Conservation (phyloP, 2,113 vertebrate species). For the Cyprinodon variegatus region DNA sequence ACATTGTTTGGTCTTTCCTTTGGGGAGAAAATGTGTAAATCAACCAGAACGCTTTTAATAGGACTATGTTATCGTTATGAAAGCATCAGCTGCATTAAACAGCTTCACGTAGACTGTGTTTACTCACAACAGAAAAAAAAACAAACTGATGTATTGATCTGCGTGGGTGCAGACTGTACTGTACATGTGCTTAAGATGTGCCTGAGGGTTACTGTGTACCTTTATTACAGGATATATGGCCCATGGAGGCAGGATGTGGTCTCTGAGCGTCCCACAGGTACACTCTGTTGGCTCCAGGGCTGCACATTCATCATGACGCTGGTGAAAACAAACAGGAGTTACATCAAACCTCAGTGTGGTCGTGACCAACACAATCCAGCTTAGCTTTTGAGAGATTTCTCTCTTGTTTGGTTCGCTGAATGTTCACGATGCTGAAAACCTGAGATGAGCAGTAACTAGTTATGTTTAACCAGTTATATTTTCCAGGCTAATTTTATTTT, state of each 20-base stretch:
- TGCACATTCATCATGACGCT: constrained; percentile 90
- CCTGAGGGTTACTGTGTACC: constrained; percentile 71
- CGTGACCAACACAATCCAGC: constrained; percentile 14
- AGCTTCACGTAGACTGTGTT: background rate
- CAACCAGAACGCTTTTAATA: background rate
- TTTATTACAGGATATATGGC: constrained; percentile 90
- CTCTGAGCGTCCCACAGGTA: constrained; percentile 84
- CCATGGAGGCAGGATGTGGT: constrained; percentile 91
- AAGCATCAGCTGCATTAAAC: constrained; percentile 4
- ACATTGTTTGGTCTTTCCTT: constrained; percentile 81
- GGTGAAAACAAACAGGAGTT: constrained; percentile 29
- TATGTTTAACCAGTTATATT: too few species aligned
- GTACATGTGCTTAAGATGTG: constrained; percentile 11
- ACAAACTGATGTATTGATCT: constrained; percentile 22
- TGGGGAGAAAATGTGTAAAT: constrained; percentile 15
- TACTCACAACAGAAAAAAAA: constrained; percentile 18
- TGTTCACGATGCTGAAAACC: background rate
- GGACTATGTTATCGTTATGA: background rate
- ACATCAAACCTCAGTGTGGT: constrained; percentile 4
- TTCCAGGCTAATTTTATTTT: too few species aligned
- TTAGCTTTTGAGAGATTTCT: background rate
- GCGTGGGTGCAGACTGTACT: constrained; percentile 27
- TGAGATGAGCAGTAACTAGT: too few species aligned
- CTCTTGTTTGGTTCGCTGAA: background rate
- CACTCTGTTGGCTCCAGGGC: constrained; percentile 79